These are phyloP conservation scores for Aproaerema taeniolella DNA, from an alignment of 2,888 invertebrate genomes.

Conservation along the genomic window DNA sequence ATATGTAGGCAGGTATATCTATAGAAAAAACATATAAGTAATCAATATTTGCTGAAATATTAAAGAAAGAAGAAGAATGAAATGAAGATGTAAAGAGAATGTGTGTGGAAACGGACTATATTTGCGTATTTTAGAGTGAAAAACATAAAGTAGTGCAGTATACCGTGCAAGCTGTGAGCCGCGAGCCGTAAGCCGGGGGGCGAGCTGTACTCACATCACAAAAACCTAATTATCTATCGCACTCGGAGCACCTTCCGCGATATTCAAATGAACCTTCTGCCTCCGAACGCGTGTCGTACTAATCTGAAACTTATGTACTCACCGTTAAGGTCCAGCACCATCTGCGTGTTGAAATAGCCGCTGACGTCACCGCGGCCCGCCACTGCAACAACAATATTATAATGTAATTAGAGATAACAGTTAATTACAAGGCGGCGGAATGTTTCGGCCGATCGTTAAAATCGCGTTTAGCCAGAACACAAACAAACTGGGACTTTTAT, in stretches of 20 bases:
- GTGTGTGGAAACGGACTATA: no score
- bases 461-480: conserved; percentile 3
- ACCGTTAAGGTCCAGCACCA: conserved; percentile 73
- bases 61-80: no score
- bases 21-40: no score
- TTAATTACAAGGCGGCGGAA: conserved; percentile 23
- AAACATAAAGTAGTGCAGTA: no score
- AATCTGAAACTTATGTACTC: conserved; percentile 31
- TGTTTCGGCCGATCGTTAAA: conserved; percentile 19
- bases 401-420: conserved; percentile 26
- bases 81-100: no score
- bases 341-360: conserved; percentile 70
- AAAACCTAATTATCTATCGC: conserved; percentile 10
- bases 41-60: no score
- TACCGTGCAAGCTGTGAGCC: no score
- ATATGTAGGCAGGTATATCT: no score
- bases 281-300: neutral
- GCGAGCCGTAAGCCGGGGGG: neutral
- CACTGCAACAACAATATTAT: conserved; percentile 57
- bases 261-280: no score
- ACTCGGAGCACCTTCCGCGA: conserved; percentile 5
- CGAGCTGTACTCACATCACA: no score
- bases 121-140: no score
- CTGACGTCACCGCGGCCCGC: conserved; percentile 70
- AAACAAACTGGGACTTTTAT: neutral